phyloP scores from a whole-genome alignment of 1,140 invertebrate genomes.

The Pachypsylla venusta region DNA sequence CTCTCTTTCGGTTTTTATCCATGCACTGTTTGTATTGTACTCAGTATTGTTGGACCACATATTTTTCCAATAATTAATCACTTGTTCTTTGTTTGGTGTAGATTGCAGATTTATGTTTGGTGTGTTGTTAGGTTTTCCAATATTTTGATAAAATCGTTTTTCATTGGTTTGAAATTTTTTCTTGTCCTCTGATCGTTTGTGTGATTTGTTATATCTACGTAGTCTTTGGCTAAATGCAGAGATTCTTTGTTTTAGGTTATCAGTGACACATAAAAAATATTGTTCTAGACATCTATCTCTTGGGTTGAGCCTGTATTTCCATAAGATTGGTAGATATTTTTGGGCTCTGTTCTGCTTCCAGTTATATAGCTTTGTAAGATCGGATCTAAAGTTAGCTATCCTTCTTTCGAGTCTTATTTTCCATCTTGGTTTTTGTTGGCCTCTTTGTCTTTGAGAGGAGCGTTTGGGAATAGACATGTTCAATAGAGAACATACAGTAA shows the following conservation, averaged over 20 bases:
- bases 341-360: background rate
- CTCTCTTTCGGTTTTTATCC: background rate
- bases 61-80: background rate
- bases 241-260: background rate
- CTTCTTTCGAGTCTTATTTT: background rate
- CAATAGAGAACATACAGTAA: background rate
- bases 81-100: background rate
- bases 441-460: background rate
- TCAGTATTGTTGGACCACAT: background rate
- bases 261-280: conserved; percentile 11
- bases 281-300: background rate
- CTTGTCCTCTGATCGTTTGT: background rate
- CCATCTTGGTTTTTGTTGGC: background rate
- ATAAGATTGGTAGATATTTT: background rate
- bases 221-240: background rate
- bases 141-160: background rate
- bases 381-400: background rate
- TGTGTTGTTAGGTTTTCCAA: background rate
- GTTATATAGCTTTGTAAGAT: background rate
- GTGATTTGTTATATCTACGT: background rate
- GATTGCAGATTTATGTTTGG: background rate
- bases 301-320: background rate
- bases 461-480: background rate
- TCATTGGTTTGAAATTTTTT: background rate
- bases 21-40: background rate